Percentiles rank a stretch among this genome's conserved stretches.
phyloP scores from a whole-genome alignment of 2,113 vertebrate genomes.

The Salvelinus namaycush region DNA sequence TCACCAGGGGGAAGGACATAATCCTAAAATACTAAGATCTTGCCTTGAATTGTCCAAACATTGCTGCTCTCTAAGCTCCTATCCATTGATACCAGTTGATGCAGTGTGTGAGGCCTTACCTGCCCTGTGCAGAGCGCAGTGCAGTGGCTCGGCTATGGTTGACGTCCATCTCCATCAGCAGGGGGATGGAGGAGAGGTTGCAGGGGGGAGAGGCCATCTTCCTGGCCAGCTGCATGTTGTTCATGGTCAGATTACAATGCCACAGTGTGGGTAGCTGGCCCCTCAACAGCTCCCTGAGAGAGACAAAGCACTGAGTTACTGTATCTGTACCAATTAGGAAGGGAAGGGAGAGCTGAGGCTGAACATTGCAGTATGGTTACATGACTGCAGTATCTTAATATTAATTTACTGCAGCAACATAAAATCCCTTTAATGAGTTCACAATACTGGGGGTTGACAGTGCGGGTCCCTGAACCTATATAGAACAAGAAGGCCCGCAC shows the following conservation, averaged over 20 bases:
- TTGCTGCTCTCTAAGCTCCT: too few species aligned
- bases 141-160: not conserved
- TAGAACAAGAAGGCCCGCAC: too few species aligned
- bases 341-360: not conserved
- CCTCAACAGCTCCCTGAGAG: not conserved
- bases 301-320: not conserved
- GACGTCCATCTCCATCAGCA: conserved; percentile 9
- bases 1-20: too few species aligned
- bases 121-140: not conserved
- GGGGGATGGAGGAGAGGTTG: not conserved
- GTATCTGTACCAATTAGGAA: not conserved
- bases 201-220: not conserved
- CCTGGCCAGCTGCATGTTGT: not conserved
- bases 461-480: too few species aligned
- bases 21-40: too few species aligned
- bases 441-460: too few species aligned
- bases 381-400: too few species aligned
- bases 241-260: not conserved
- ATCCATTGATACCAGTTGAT: too few species aligned
- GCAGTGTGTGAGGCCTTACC: not conserved
- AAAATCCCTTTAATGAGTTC: too few species aligned
- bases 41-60: too few species aligned
- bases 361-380: not conserved
- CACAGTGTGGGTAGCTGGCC: not conserved
- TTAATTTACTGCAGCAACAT: too few species aligned